Percentiles rank a stretch among this genome's conserved stretches.
Conservation (phyloP, 2,113 vertebrate species). For the Brachyistius frenatus region DNA sequence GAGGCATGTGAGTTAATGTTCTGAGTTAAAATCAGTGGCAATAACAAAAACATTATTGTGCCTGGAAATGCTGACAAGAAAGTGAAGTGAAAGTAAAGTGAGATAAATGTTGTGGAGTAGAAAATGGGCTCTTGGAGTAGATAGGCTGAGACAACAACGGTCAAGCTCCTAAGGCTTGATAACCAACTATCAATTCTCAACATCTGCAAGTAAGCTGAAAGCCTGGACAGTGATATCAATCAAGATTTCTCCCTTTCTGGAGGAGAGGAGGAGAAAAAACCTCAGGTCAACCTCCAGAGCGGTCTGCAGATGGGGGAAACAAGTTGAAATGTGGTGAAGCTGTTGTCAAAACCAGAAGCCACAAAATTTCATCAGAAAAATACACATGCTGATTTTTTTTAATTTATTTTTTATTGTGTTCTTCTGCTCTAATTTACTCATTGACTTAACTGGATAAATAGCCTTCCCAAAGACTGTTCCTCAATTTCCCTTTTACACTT, state of each 20-base stretch:
- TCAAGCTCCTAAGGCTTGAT: constrained; percentile 27
- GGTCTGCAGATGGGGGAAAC: constrained; percentile 10
- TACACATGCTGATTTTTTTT: neutral
- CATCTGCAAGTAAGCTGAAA: constrained; percentile 44
- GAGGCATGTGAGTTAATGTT: neutral
- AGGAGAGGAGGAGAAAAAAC: constrained; percentile 33
- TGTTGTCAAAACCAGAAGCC: constrained; percentile 3
- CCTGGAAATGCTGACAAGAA: constrained; percentile 16
- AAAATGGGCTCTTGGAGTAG: constrained; percentile 24
- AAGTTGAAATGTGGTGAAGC: constrained; percentile 14
- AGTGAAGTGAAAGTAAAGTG: constrained; percentile 17
- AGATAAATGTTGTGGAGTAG: constrained; percentile 43
- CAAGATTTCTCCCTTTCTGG: constrained; percentile 38
- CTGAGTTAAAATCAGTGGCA: neutral
- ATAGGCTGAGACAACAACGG: constrained; percentile 22
- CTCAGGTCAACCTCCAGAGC: constrained; percentile 34
- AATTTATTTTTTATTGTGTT: neutral
- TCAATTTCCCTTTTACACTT: neutral
- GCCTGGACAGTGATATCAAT: constrained; percentile 42
- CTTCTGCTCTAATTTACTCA: neutral
- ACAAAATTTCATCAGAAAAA: neutral
- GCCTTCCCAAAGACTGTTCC: neutral
- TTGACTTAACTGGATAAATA: neutral
- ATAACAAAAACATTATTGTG: neutral
- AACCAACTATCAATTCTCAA: constrained; percentile 43